Evolutionary conservation across 64 coral and sea anemone genomes (phyloP), one percentile per base, ranked within the genome.

Genomic region (Anthopleura sola): DNA sequence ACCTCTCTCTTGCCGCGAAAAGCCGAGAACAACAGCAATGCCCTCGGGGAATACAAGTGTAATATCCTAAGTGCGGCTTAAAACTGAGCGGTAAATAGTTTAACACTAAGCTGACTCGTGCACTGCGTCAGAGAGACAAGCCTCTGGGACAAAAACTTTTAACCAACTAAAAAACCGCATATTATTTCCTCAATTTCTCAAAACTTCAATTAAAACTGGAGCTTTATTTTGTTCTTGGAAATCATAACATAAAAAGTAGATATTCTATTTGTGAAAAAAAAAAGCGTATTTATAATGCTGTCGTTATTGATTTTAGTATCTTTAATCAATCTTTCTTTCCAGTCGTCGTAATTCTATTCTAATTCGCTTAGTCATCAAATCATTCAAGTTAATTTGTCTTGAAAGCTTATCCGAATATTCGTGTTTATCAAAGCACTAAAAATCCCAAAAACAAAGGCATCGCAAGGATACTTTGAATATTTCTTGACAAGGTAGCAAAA

Each of bases 31-130:
- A 79, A 38, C 19, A 38, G 23, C 18, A 5, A 5, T 40, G 76
- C 76, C 76, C 76, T 18, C 37, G 31, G 76, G 76, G 76, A 79
- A 79, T 79, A 79, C 76, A 12, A 44, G 36, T 38, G 23, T 79
- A 79, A 79, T 79, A 79, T 44, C 76, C 66, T 32, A 71, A 71
- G 29, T 34, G 76, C 76, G 76, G 76, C 76, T 44, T 44, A 79
- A 79, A 79, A n/a, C 68, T 44, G 9, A 46, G 44, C 76, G 76
- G 66, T 34, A 32, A 71, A 34, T 71, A 15, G 28, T 71, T 71
- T 71, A 71, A 34, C 28, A 71, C 76, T 79, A 79, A 79, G 76
- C 76, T 79, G 76, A 24, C 37, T 79, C 19, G 36, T 24, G 20
- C 39, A 71, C 20, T 16, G 66, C 66, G 26, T 71, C 66, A 71